A percentile compares a stretch with the other conserved stretches of the same genome.
phyloP scores from a whole-genome alignment of 23 tunicate genomes.

The Halocynthia aurantium region DNA sequence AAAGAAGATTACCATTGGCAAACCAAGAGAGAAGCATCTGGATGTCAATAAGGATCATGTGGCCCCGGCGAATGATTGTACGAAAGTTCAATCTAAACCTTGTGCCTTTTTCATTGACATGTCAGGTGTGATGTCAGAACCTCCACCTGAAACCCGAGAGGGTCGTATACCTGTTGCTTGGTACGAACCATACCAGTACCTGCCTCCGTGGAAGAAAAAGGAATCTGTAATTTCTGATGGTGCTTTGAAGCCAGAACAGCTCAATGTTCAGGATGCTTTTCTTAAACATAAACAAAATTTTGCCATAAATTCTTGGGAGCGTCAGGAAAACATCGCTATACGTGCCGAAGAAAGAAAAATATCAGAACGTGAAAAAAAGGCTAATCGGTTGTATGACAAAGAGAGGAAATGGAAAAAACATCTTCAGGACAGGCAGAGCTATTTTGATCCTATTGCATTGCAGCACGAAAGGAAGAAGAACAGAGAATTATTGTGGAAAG shows the following conservation, averaged over 20 bases:
- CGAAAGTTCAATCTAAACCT: not conserved
- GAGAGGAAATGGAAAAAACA: not conserved
- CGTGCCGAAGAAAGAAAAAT: constrained; percentile 68
- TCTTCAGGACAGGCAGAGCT: not conserved
- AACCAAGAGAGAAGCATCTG: too few relatives aligned
- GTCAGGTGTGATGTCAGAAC: not conserved
- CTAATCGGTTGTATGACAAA: not conserved
- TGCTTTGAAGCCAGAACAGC: constrained; percentile 23
- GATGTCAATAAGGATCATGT: too few relatives aligned
- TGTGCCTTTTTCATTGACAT: constrained; percentile 22
- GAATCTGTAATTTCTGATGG: constrained; percentile 1
- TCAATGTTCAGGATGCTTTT: constrained; percentile 65
- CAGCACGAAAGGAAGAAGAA: not conserved
- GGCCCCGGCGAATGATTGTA: too few relatives aligned
- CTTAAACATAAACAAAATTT: constrained; percentile 35
- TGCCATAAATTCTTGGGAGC: constrained; percentile 50
- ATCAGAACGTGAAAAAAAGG: constrained; percentile 39
- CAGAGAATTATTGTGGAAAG: constrained; percentile 16
- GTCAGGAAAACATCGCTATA: constrained; percentile 57
- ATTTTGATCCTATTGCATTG: not conserved
- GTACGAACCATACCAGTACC: constrained; percentile 76
- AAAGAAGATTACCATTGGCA: too few relatives aligned
- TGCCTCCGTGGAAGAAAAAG: constrained; percentile 52
- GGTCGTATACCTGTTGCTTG: constrained; percentile 41
- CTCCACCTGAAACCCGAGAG: not conserved